Evolutionary conservation across 2,797 vertebrate genomes (phyloP), one percentile per base, ranked within the genome.

Genomic region (Melanotaenia boesemani): DNA sequence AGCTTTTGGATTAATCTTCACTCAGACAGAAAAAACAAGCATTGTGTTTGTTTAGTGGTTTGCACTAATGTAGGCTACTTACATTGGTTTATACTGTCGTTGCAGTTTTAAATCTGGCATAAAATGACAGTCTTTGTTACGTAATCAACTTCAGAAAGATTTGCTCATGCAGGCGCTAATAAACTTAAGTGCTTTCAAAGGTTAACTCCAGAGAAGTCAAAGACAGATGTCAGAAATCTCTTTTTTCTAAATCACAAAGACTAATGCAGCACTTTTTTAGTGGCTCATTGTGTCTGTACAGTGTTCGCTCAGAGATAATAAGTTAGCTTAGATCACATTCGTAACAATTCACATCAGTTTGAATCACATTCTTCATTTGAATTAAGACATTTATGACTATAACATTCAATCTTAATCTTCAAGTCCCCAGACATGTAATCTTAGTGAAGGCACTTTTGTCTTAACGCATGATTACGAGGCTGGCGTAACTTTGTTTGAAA

Each of bases 371-470:
- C 82, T 46, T 63, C 20, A 2, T 69, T 80, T 70, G 44, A 52
- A 72, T 80, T 70, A 77, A 81, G 75, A 86, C 76, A 60, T 24
- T 32, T 4, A 69, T 26, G 62, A 83, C 71, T 55, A 63, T 73
- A 67, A 70, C 70, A 71, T 81, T 88, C 85, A 81, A 85, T 82
- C 80, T 55, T 54, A 54, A 57, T 75, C 75, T 83, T 84, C 82
- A 86, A 85, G 85, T 90, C 88, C 70, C 82, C 82, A 80, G 69
- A 80, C 74, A 76, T 81, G 83, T 89, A 80, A 88, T 88, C 85
- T 85, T 86, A 88, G 79, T 82, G 88, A 92, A 94, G 93, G 93
- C 93, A 92, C 91, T 92, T 55, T 92, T 81, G 86, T 87, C 87
- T 91, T 81, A 65, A 83, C 87, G 79, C 77, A 55, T 59, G 82